Percentiles rank a stretch among this genome's conserved stretches.
phyloP scores from a whole-genome alignment of 1,140 invertebrate species.

The Cotesia typhae region DNA sequence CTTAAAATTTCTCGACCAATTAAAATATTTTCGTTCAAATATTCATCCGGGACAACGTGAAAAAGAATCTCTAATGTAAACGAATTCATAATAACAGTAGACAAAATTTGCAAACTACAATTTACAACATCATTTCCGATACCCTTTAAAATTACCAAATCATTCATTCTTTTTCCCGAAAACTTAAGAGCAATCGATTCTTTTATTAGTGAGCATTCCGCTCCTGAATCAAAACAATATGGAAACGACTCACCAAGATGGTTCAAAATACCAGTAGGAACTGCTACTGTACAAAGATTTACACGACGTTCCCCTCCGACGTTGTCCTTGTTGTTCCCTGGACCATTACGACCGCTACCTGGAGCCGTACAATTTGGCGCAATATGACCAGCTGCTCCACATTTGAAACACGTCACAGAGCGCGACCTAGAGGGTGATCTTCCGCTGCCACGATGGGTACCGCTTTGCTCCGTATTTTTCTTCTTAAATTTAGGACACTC shows the following conservation, averaged over 20 bases:
- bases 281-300: not conserved
- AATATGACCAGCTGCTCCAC: conserved; percentile 18
- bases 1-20: conserved; percentile 25
- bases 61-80: conserved; percentile 15
- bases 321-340: not conserved
- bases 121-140: conserved; percentile 5
- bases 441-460: not conserved
- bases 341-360: not conserved
- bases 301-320: not conserved
- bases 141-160: conserved; percentile 21
- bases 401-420: conserved; percentile 20
- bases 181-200: conserved; percentile 29
- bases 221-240: conserved; percentile 38
- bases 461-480: not conserved
- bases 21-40: conserved; percentile 15
- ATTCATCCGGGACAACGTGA: conserved; percentile 26
- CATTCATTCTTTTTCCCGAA: conserved; percentile 20
- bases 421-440: too few species aligned
- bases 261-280: not conserved
- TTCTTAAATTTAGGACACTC: not conserved
- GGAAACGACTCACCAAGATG: conserved; percentile 34
- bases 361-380: conserved; percentile 4
- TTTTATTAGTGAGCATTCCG: conserved; percentile 38
- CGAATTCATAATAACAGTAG: not conserved
- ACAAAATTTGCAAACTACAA: conserved; percentile 9